These are phyloP conservation scores for Phoenicopterus ruber DNA, from an alignment of 2,113 vertebrate genomes.

Conservation along the genomic window DNA sequence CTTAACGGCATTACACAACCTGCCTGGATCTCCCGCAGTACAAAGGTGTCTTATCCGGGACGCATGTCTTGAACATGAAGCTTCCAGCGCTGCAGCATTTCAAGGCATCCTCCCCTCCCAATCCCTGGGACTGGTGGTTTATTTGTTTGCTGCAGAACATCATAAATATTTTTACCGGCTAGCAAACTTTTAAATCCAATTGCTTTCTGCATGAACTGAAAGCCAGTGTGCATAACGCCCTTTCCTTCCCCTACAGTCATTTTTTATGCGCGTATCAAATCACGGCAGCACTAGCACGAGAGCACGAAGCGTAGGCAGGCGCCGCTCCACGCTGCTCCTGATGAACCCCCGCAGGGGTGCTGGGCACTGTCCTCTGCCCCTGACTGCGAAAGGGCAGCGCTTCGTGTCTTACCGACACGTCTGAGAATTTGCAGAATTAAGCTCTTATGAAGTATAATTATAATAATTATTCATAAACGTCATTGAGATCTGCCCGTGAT, in stretches of 20 bases:
- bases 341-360: accelerated
- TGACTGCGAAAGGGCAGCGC: background rate
- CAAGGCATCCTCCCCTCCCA: background rate
- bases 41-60: background rate
- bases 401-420: accelerated
- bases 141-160: background rate
- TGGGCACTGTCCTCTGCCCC: background rate
- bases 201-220: background rate
- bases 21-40: accelerated
- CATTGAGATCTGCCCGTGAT: background rate
- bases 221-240: background rate
- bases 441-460: background rate
- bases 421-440: background rate
- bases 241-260: background rate
- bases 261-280: background rate
- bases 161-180: background rate
- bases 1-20: background rate
- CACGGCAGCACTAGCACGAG: background rate
- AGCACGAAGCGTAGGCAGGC: background rate
- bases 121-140: accelerated
- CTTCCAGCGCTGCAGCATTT: background rate
- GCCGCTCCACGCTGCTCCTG: accelerated
- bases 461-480: slow-evolving; percentile 16
- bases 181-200: background rate
- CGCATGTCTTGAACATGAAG: accelerated